A percentile compares a stretch with the other conserved stretches of the same genome.
These are phyloP conservation scores for Chrosomus eos DNA, from an alignment of 2,797 vertebrate species.

Conservation along the genomic window DNA sequence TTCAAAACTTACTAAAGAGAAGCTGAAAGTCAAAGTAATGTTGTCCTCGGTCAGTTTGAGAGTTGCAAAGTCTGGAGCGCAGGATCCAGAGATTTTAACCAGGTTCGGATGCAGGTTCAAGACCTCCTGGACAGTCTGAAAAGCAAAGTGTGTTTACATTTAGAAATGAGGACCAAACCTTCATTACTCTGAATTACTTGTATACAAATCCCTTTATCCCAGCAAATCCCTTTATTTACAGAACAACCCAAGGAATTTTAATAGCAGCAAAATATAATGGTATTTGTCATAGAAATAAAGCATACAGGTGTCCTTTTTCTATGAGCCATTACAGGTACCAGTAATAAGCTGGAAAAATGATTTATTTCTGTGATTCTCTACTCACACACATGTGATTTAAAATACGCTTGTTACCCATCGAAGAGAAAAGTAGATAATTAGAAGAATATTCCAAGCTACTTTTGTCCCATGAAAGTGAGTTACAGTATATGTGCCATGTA, in stretches of 20 bases:
- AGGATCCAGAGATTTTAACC: constrained; percentile 76
- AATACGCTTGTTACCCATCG: not conserved
- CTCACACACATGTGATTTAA: too few relatives aligned
- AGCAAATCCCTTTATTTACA: constrained; percentile 4
- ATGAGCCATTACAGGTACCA: not conserved
- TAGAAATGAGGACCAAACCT: not conserved
- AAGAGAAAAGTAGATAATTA: not conserved
- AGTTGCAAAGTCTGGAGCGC: constrained; percentile 67
- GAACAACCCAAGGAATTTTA: not conserved
- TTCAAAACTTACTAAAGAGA: constrained; percentile 76
- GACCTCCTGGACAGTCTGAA: constrained; percentile 72
- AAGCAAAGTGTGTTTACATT: not conserved
- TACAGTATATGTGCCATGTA: not conserved
- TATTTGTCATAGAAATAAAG: not conserved
- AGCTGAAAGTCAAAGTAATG: constrained; percentile 77
- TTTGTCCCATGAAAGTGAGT: not conserved
- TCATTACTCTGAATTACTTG: not conserved
- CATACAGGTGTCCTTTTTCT: not conserved
- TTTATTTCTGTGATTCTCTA: not conserved
- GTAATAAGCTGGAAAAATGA: not conserved
- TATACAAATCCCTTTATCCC: not conserved
- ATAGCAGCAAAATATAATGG: not conserved
- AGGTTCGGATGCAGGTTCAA: constrained; percentile 80
- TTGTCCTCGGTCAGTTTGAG: constrained; percentile 72
- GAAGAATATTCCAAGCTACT: not conserved